Conservation (phyloP, 2,113 vertebrate species). For the Canis aureus region DNA sequence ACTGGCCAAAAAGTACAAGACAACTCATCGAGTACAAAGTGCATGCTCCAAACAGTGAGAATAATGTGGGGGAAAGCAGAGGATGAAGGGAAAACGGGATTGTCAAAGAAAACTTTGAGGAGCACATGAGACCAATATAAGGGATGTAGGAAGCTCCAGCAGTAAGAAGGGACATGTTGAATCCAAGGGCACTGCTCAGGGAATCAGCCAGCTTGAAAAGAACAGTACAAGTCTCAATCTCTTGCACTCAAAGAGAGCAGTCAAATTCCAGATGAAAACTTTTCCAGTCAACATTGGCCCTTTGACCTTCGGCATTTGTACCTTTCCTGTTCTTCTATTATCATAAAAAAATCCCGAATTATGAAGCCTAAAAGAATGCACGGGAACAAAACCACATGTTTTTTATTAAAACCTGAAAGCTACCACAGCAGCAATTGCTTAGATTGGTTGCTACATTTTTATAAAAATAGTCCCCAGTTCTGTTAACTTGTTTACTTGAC, state of each 20-base stretch:
- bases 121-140: neutral
- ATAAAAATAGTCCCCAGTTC: neutral
- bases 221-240: neutral
- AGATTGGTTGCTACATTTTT: neutral
- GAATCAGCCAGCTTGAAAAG: neutral
- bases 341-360: neutral
- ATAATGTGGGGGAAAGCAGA: neutral
- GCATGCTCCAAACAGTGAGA: neutral
- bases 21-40: neutral
- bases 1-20: neutral
- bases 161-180: neutral
- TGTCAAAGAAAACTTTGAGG: neutral
- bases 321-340: neutral
- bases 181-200: neutral
- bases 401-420: neutral
- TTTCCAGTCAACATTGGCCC: neutral
- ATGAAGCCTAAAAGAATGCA: neutral
- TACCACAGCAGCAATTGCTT: neutral
- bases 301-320: neutral
- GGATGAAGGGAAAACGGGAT: too few species aligned
- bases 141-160: neutral
- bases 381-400: neutral
- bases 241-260: neutral
- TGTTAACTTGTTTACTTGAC: neutral
- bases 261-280: neutral